phyloP scores from a whole-genome alignment of 2,797 vertebrate genomes.

The Ceyx erithaca region DNA sequence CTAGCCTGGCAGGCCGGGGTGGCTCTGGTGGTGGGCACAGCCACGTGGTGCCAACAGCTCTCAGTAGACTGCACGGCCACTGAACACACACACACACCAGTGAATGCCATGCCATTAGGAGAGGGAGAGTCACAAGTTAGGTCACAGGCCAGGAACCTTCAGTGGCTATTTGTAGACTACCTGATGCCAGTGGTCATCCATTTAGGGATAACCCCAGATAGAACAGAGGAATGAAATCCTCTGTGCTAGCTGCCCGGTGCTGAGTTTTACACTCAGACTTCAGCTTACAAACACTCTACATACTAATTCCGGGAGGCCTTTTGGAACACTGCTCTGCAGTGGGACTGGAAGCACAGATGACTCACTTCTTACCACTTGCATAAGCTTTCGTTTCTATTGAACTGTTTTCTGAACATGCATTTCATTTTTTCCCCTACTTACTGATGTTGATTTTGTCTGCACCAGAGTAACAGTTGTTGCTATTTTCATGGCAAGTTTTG shows the following conservation, averaged over 20 bases:
- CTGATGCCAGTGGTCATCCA: background rate
- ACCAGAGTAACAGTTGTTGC: background rate
- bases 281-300: background rate
- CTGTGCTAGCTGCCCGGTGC: background rate
- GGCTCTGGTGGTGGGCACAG: background rate
- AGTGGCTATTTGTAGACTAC: background rate
- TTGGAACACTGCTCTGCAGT: background rate
- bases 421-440: background rate
- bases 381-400: slow-evolving; percentile 1
- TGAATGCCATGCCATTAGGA: background rate
- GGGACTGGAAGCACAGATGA: background rate
- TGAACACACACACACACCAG: no score
- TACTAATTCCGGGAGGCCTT: background rate
- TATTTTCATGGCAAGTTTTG: background rate
- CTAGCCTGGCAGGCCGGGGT: background rate
- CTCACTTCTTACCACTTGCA: slow-evolving; percentile 1
- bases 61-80: accelerated
- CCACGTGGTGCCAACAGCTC: background rate
- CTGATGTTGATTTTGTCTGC: background rate
- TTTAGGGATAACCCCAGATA: accelerated
- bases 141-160: background rate
- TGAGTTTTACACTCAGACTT: background rate
- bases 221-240: background rate
- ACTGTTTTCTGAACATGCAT: background rate
- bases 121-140: background rate